Conservation (phyloP, 2,797 vertebrate genomes). For the Thunnus albacares region DNA sequence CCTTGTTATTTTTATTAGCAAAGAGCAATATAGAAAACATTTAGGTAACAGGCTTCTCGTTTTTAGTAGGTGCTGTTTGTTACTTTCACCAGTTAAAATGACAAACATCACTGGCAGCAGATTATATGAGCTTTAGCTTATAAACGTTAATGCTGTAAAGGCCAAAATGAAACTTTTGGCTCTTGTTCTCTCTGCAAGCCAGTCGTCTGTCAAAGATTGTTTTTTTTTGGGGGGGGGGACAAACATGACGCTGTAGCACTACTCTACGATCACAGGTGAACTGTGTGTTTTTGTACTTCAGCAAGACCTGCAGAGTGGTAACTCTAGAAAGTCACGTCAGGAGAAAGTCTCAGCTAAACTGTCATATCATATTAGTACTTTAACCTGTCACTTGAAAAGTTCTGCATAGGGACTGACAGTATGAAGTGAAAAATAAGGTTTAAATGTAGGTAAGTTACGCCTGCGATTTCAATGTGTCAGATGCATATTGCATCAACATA, state of each 20-base stretch:
- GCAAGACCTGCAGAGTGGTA: not conserved
- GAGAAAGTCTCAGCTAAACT: slow-evolving; percentile 2
- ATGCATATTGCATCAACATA: not conserved
- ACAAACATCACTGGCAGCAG: too few relatives aligned
- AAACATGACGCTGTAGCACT: not conserved
- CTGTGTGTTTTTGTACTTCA: not conserved
- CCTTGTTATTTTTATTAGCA: too few relatives aligned
- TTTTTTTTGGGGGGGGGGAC: not conserved
- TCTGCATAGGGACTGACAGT: not conserved
- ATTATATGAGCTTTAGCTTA: too few relatives aligned
- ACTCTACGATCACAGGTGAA: not conserved
- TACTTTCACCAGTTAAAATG: too few relatives aligned
- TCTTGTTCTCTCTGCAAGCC: not conserved
- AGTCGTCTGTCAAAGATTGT: not conserved
- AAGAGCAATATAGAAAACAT: too few relatives aligned
- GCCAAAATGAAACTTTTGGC: not conserved
- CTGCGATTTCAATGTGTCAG: not conserved
- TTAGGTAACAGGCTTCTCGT: too few relatives aligned
- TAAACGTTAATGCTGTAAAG: too few relatives aligned
- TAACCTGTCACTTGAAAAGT: not conserved
- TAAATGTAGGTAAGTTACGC: not conserved
- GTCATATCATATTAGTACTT: not conserved
- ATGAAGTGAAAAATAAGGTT: not conserved
- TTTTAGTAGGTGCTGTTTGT: too few relatives aligned
- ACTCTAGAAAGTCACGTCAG: not conserved